Base-by-base conservation (phyloP, 2,797 vertebrate species). In the Bradypus variegatus region DNA sequence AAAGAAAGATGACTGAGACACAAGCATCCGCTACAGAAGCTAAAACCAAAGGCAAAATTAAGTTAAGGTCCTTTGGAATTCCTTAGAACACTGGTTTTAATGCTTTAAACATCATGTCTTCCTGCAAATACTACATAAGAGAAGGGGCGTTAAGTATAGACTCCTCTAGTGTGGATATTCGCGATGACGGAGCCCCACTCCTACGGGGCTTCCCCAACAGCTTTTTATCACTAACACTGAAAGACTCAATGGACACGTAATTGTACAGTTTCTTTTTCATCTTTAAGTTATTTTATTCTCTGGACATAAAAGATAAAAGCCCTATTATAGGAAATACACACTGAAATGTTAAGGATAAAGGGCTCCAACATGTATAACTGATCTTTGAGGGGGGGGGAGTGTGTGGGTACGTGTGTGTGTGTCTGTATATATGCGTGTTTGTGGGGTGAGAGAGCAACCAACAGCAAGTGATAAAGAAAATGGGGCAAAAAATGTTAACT, bases 321-420 rank as follows among this genome's bases (percentile, higher is more conserved):
- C 18, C 55, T 2, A 14, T 60, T 90, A 33, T 72, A 76, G 65
- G 41, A 92, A 76, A 89, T 33, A 65, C 1, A 79, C 29, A 58
- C 11, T 73, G 58, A 78, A 89, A 90, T 76, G 36, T 76, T 64
- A 83, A 81, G 58, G 58, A 85, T 48, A 83, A 94, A 93, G 23
- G 13, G 8, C 6, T 86, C 31, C 21, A 19, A 86, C 64, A 9
- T 18, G 62, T 75, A 67, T 64, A 86, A 77, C 3, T 60, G n/a
- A 60, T 27, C 58, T 3, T n/a, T 6, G n/a, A 79, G 79, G 21
- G 58, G 58, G 21, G 21, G 29, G n/a, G n/a, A 48, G n/a, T 8
- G 18, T 33, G 9, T 72, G 14, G 69, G 18, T n/a, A 12, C 19
- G 55, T 58, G 18, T 4, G n/a, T 67, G 31, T 29, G 14, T 75